These are phyloP conservation scores for Macrobrachium rosenbergii DNA, from an alignment of 1,140 invertebrate genomes.

Conservation along the genomic window DNA sequence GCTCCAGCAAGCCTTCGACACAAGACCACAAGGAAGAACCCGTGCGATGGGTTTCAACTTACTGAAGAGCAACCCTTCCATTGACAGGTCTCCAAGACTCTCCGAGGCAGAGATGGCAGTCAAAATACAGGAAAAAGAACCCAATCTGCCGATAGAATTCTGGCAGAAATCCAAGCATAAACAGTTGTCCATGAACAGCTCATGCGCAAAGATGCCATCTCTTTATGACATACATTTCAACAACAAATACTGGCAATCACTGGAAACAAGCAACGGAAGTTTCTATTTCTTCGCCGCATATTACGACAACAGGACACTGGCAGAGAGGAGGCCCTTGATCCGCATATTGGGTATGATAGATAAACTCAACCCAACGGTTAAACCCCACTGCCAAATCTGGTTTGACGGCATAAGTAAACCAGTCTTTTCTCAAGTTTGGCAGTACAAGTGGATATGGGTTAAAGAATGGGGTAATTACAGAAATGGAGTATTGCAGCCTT, in stretches of 20 bases:
- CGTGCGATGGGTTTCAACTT: no score
- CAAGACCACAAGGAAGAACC: neutral
- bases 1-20: no score
- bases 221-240: conserved; percentile 85
- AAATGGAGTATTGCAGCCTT: conserved; percentile 91
- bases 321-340: conserved; percentile 83
- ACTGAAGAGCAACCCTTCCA: no score
- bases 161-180: no score
- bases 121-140: no score
- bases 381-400: conserved; percentile 91
- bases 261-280: conserved; percentile 84
- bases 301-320: conserved; percentile 84
- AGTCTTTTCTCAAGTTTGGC: conserved; percentile 81
- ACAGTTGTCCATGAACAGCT: no score
- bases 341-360: conserved; percentile 92
- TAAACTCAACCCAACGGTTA: conserved; percentile 85
- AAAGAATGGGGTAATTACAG: conserved; percentile 95
- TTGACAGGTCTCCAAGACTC: no score
- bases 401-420: conserved; percentile 86
- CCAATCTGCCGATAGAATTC: no score
- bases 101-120: no score
- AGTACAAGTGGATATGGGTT: conserved; percentile 96
- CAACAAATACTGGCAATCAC: conserved; percentile 82
- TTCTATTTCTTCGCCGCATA: conserved; percentile 92
- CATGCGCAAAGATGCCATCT: conserved; percentile 74